These are phyloP conservation scores for Vicugna pacos DNA, from an alignment of 2,113 vertebrate species.

Conservation along the genomic window DNA sequence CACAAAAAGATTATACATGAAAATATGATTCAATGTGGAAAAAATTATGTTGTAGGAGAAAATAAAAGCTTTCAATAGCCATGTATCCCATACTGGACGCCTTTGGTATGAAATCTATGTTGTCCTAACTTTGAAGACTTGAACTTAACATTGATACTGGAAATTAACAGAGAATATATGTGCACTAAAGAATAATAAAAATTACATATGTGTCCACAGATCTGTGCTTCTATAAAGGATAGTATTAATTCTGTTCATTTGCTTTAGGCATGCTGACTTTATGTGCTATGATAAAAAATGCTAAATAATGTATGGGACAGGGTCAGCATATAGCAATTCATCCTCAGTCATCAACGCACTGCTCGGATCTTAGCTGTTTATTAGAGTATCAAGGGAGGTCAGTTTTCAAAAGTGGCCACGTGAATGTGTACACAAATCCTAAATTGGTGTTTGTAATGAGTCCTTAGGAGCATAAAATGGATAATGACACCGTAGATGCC, in stretches of 20 bases:
- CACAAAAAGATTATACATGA: not conserved
- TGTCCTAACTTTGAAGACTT: not conserved
- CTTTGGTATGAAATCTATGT: not conserved
- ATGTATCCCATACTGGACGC: not conserved
- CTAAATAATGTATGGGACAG: constrained; percentile 10
- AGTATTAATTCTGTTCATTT: not conserved
- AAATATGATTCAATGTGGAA: not conserved
- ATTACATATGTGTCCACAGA: too few relatives aligned
- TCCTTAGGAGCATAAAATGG: not conserved
- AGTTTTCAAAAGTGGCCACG: not conserved
- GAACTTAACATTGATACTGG: not conserved
- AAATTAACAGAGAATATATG: not conserved
- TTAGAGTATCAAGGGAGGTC: not conserved
- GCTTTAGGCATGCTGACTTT: not conserved
- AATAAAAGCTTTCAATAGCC: not conserved
- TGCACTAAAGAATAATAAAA: not conserved
- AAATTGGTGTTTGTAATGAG: not conserved
- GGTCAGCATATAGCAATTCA: not conserved
- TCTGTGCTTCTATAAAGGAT: not conserved
- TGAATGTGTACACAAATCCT: not conserved
- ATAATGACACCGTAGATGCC: not conserved
- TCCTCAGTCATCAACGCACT: not conserved
- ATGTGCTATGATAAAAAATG: not conserved
- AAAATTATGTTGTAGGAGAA: not conserved
- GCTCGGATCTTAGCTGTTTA: not conserved